Conservation (phyloP, 2,797 vertebrate genomes). For the Acrossocheilus wenchowensis region DNA sequence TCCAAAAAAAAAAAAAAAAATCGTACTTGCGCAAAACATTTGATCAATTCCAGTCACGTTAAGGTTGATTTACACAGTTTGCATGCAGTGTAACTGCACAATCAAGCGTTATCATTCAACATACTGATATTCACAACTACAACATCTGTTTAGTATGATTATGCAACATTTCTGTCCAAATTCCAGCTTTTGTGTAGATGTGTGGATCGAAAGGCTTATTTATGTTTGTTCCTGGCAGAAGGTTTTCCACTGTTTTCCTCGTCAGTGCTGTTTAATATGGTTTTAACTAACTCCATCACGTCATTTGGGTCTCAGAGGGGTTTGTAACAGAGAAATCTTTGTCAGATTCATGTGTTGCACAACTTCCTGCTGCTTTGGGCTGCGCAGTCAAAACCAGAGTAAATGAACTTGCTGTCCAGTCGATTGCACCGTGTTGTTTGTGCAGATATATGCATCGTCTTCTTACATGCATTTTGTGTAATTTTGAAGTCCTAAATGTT, state of each 20-base stretch:
- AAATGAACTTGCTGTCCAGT: background rate
- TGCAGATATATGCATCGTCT: background rate
- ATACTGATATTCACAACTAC: background rate
- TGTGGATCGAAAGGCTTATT: background rate
- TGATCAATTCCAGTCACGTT: background rate
- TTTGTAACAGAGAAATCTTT: constrained; percentile 18
- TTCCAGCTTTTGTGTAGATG: background rate
- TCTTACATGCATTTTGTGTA: background rate
- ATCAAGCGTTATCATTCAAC: too few species aligned
- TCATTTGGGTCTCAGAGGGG: background rate
- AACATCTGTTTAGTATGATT: background rate
- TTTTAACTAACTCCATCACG: background rate
- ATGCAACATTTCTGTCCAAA: background rate
- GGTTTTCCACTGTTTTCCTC: background rate
- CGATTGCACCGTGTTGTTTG: background rate
- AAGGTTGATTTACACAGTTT: too few species aligned
- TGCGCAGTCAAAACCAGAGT: background rate
- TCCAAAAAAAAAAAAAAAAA: too few species aligned
- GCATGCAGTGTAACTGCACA: background rate
- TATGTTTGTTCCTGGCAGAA: background rate
- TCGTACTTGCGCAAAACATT: background rate
- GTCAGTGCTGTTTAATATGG: background rate
- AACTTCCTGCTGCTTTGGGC: background rate
- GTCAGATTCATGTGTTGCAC: background rate
- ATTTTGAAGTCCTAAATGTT: background rate